Conservation (phyloP, 2,113 vertebrate genomes). For the Phoxinus phoxinus region DNA sequence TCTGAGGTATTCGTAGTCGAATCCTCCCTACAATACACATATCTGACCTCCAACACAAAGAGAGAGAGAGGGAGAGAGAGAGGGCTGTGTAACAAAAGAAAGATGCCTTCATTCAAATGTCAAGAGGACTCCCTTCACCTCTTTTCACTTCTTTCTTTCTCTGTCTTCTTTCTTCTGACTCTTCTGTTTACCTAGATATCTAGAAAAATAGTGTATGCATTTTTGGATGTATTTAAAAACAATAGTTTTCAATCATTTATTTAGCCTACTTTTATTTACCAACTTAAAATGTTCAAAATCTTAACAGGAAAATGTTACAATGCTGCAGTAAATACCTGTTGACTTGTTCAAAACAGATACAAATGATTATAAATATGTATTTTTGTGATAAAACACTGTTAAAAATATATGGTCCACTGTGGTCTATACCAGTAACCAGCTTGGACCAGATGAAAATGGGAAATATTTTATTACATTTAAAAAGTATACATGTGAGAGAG, state of each 20-base stretch:
- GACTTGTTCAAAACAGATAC: not conserved
- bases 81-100: constrained; percentile 1
- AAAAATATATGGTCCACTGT: too few species aligned
- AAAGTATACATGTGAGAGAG: too few species aligned
- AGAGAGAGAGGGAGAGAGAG: not conserved
- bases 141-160: constrained; percentile 32
- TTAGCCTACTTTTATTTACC: not conserved
- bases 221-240: too few species aligned
- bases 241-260: not conserved
- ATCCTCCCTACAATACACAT: constrained; percentile 30
- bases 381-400: too few species aligned
- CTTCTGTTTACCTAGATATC: not conserved
- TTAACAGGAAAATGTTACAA: not conserved
- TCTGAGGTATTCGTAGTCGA: not conserved
- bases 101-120: constrained; percentile 33
- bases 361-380: too few species aligned
- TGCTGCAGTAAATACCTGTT: not conserved
- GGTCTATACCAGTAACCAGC: too few species aligned
- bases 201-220: not conserved
- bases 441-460: too few species aligned
- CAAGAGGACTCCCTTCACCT: constrained; percentile 19
- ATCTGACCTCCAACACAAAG: constrained; percentile 30
- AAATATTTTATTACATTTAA: too few species aligned
- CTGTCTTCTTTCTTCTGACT: not conserved
- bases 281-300: not conserved